Percentiles rank a stretch among this genome's conserved stretches.
Conservation (phyloP, 1,140 invertebrate genomes). For the Drosophila rhopaloa region DNA sequence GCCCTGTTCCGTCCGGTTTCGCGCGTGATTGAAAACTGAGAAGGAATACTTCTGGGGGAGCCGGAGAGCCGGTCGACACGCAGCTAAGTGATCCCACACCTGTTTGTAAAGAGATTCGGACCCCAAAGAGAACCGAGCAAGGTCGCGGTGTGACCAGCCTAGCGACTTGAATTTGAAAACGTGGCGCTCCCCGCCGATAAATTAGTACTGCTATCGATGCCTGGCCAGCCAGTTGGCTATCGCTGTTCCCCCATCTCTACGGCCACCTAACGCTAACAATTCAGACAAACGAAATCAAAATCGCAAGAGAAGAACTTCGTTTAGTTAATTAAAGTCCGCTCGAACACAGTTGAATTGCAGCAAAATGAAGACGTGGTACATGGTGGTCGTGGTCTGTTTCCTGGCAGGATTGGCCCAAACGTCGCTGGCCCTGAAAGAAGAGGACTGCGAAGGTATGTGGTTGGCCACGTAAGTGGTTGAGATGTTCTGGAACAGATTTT, state of each 20-base stretch:
- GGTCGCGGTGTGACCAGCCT: neutral
- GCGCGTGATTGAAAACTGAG: conserved; percentile 47
- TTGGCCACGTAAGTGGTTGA: conserved; percentile 68
- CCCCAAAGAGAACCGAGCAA: neutral
- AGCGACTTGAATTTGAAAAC: neutral
- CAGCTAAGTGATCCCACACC: conserved; percentile 36
- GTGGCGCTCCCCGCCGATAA: conserved; percentile 12
- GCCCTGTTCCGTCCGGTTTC: conserved; percentile 7
- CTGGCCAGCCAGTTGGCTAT: neutral
- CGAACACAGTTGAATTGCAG: conserved; percentile 14
- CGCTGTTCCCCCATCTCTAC: neutral
- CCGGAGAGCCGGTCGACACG: conserved; percentile 7
- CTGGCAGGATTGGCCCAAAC: conserved; percentile 56
- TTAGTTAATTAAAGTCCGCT: conserved; percentile 24
- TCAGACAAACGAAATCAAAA: conserved; percentile 19
- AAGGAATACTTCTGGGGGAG: conserved; percentile 10
- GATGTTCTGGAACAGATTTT: conserved; percentile 43
- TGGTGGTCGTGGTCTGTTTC: conserved; percentile 56
- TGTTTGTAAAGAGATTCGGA: conserved; percentile 14
- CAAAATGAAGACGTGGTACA: conserved; percentile 65
- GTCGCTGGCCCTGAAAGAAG: conserved; percentile 86
- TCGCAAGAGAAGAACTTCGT: neutral
- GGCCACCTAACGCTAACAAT: conserved; percentile 14
- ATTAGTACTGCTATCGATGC: conserved; percentile 8
- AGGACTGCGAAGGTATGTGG: conserved; percentile 88